phyloP scores from a whole-genome alignment of 2,888 invertebrate genomes.

The Chirona hameri region DNA sequence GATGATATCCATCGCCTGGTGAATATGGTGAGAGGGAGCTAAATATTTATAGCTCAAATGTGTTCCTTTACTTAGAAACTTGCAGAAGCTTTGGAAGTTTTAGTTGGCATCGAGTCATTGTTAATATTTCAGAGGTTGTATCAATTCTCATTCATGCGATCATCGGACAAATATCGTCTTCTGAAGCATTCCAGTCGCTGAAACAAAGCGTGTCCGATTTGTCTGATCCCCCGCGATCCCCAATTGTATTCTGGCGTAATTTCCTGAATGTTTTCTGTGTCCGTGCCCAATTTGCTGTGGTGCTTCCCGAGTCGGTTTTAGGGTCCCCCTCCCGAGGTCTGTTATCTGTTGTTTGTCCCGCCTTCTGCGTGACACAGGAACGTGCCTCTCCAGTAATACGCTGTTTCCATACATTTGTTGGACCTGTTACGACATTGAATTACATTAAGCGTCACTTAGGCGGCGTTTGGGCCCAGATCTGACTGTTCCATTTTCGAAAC shows the following conservation, averaged over 20 bases:
- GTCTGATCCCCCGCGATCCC: neutral
- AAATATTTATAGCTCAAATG: too few species aligned
- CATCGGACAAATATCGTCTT: too few species aligned
- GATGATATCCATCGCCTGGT: too few species aligned
- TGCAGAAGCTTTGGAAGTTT: too few species aligned
- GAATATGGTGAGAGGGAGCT: too few species aligned
- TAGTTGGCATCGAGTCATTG: too few species aligned
- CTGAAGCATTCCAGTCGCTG: too few species aligned
- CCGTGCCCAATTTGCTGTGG: neutral
- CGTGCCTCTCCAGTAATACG: neutral
- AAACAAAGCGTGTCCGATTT: too few species aligned
- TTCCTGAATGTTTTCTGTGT: neutral
- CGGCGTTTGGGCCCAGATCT: neutral
- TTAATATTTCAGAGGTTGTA: too few species aligned
- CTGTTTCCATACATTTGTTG: neutral
- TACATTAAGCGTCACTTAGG: constrained; percentile 13
- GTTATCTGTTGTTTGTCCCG: constrained; percentile 12
- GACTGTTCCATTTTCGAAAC: constrained; percentile 7
- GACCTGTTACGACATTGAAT: constrained; percentile 2
- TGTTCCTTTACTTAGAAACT: too few species aligned
- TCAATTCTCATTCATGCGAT: too few species aligned
- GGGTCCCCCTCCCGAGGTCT: neutral
- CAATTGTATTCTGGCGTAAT: neutral
- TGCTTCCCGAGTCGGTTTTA: neutral
- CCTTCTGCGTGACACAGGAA: neutral